Percentiles rank a stretch among this genome's conserved stretches.
These are phyloP conservation scores for Mola mola DNA, from an alignment of 2,113 vertebrate species.

Conservation along the genomic window DNA sequence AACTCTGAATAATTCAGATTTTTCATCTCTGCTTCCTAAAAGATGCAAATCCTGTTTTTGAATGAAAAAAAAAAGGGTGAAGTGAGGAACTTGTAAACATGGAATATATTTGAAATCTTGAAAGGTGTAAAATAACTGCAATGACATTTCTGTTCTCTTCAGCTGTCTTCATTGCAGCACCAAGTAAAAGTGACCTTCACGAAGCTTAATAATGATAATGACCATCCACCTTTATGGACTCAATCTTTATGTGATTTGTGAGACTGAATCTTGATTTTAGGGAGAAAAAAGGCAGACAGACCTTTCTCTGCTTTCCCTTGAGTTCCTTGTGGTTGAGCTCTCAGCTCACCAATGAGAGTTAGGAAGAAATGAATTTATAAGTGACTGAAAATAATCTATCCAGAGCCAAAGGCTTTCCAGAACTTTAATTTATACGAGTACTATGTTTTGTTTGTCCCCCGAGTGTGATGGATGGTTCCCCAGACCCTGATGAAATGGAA, in stretches of 20 bases:
- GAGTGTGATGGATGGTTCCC: slow-evolving; percentile 76
- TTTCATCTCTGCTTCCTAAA: slow-evolving; percentile 46
- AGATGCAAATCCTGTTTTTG: slow-evolving; percentile 60
- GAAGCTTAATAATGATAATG: slow-evolving; percentile 15
- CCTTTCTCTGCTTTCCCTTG: slow-evolving; percentile 11
- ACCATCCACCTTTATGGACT: background rate
- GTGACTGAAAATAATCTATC: slow-evolving; percentile 63
- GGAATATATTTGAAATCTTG: no score
- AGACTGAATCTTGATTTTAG: slow-evolving; percentile 17
- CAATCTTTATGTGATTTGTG: no score
- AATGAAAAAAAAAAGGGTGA: slow-evolving; percentile 41
- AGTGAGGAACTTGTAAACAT: slow-evolving; percentile 32
- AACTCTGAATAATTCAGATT: slow-evolving; percentile 54
- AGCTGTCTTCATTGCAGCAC: background rate
- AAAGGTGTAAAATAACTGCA: no score
- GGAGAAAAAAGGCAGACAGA: slow-evolving; percentile 4
- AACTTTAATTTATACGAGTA: slow-evolving; percentile 79
- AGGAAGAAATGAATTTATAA: slow-evolving; percentile 68
- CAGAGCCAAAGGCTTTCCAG: slow-evolving; percentile 49
- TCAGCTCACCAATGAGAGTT: slow-evolving; percentile 38
- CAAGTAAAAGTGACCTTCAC: background rate
- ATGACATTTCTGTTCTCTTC: background rate
- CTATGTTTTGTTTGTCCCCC: slow-evolving; percentile 75
- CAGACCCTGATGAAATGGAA: slow-evolving; percentile 76
- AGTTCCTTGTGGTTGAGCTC: slow-evolving; percentile 29